Base-by-base conservation (phyloP, 1,140 invertebrate species). In the Cephus cinctus region DNA sequence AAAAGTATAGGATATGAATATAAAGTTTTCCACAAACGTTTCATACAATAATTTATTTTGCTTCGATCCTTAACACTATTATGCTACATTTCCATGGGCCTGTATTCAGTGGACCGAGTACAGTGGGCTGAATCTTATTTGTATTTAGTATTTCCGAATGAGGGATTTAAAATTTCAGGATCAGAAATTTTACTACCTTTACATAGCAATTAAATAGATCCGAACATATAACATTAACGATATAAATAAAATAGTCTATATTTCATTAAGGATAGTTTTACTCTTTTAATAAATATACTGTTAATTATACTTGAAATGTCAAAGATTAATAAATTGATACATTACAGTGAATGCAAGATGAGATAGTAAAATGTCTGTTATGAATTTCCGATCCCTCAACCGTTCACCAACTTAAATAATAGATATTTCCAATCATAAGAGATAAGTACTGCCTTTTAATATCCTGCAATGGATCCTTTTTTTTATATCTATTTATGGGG, bases 21-120 rank as follows among this genome's bases (percentile, higher is more conserved):
- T n/a, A 2, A 2, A 16, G 12, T 40, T 22, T 2, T 19, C 15
- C 34, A 44, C 41, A 47, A 56, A 56, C 54, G 50, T 48, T 56
- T 56, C 50, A 53, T 56, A 56, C 54, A 56, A 56, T 53, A 53
- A 52, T 56, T 56, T 56, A 56, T 56, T 56, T 56, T 44, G 41
- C 49, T 42, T 56, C 46, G 44, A 56, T 56, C 39, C 18, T 52
- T 56, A 56, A 34, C 43, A 43, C 46, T 41, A 30, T 49, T 52
- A 44, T 49, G 30, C 43, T 53, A 56, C 46, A 53, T 53, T 50
- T 56, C 52, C 54, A 56, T 56, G 54, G 47, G 43, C 31, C 36
- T 56, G 41, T 15, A 25, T 23, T 36, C 38, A 56, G 45, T 44
- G 41, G 42, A 47, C 46, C 21, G 47, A 38, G 50, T 56, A 43